Evolutionary conservation across 2,888 invertebrate genomes (phyloP), one percentile per base, ranked within the genome.

Genomic region (Patella caerulea): DNA sequence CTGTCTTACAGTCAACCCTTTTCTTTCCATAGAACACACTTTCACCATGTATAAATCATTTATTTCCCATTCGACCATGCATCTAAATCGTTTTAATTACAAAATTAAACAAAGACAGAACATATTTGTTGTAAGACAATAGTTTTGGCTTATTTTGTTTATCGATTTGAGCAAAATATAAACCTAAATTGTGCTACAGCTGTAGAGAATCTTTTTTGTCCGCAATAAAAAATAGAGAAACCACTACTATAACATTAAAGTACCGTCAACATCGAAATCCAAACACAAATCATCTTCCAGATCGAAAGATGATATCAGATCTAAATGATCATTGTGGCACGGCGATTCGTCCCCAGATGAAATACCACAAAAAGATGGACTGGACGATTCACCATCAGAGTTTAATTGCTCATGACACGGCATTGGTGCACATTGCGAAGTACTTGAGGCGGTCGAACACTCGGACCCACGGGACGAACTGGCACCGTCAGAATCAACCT

Each of bases 391-490:
- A 12, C 65, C 65, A 65, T 65, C 65, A 65, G 65, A 65, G 19
- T 65, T 65, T 14, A 65, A 24, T 24, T 24, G 19, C 11, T 65
- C 65, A 45, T 45, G 45, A 65, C 65, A 24, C 11, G 65, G 12
- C 65, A 14, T 65, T 65, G 19, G 65, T 24, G 19, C 65, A 65
- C 65, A 65, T 65, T 65, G 65, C 19, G 84, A 78, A 71, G 81
- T 79, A 19, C 19, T 24, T 11, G 65, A 65, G 19, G 19, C 12
- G 19, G 19, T 24, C 5, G 65, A 65, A 65, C 12, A 65, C 14
- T 65, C 65, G 24, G 81, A 78, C 12, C 84, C 83, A 76, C 84
- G 82, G 71, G 78, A 76, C 77, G 83, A 84, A 54, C 78, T 56
- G 15, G 84, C 84, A 56, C 84, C 84, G 17, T 80, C 72, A 19